Conservation (phyloP, 2,888 invertebrate species). For the Epinotia demarniana region DNA sequence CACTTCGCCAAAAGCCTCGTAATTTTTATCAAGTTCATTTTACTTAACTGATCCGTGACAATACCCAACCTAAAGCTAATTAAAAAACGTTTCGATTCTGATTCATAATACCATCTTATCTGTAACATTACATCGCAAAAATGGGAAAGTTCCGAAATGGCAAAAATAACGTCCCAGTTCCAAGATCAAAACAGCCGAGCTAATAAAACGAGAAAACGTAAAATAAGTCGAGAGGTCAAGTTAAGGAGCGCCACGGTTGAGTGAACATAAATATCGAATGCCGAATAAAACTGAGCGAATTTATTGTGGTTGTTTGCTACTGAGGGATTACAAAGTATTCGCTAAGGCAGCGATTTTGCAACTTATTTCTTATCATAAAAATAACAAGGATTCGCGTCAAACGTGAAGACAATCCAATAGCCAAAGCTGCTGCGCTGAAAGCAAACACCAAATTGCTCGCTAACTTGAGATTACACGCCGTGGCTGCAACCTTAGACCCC, state of each 20-base stretch:
- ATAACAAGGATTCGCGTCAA: constrained; percentile 27
- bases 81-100: neutral
- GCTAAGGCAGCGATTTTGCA: constrained; percentile 24
- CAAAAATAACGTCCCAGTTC: constrained; percentile 37
- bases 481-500: constrained; percentile 48
- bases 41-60: too few species aligned
- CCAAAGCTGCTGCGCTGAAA: constrained; percentile 67
- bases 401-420: constrained; percentile 63
- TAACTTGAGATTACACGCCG: constrained; percentile 75
- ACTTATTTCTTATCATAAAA: constrained; percentile 28
- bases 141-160: constrained; percentile 22
- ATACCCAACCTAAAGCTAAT: neutral
- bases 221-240: constrained; percentile 45
- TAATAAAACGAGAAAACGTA: constrained; percentile 43
- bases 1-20: too few species aligned
- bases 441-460: constrained; percentile 79
- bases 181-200: constrained; percentile 37
- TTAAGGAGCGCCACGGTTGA: constrained; percentile 43
- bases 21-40: too few species aligned
- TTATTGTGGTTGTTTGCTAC: constrained; percentile 42
- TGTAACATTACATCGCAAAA: constrained; percentile 12
- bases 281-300: constrained; percentile 45
- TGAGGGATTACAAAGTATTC: constrained; percentile 41
- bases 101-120: constrained; percentile 10
- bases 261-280: constrained; percentile 45